Conservation (phyloP, 2,888 invertebrate species). For the Phortica okadai region DNA sequence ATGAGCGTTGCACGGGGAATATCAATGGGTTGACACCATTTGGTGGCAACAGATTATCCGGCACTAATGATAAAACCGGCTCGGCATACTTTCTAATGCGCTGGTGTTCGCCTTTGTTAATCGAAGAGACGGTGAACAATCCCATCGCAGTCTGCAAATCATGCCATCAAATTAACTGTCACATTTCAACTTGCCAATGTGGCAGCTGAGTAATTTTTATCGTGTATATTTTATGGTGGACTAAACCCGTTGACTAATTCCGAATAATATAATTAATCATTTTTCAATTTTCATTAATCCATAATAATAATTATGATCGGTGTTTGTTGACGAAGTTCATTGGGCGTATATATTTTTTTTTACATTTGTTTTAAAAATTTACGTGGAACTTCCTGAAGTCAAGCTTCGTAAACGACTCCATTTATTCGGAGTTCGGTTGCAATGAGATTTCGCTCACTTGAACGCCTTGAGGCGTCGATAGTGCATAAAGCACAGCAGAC, state of each 20-base stretch:
- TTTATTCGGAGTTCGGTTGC: background rate
- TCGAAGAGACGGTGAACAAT: slow-evolving; percentile 43
- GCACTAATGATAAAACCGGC: slow-evolving; percentile 49
- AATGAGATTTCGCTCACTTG: slow-evolving; percentile 24
- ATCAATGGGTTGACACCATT: slow-evolving; percentile 41
- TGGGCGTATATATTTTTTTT: too few species aligned
- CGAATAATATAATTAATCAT: too few species aligned
- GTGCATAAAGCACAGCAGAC: slow-evolving; percentile 23
- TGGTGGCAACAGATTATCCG: slow-evolving; percentile 48
- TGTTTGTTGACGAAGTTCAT: too few species aligned
- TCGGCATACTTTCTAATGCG: slow-evolving; percentile 50
- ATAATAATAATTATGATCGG: too few species aligned
- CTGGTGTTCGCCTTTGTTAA: slow-evolving; percentile 47
- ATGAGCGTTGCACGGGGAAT: slow-evolving; percentile 48
- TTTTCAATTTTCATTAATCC: too few species aligned
- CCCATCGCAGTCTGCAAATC: background rate
- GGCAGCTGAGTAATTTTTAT: background rate
- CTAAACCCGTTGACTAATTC: too few species aligned
- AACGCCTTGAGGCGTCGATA: slow-evolving; percentile 27
- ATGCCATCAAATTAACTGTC: background rate
- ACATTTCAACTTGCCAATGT: background rate
- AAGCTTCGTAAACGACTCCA: background rate
- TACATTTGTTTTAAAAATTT: too few species aligned
- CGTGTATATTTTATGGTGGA: too few species aligned
- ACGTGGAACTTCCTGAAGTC: too few species aligned